These are phyloP conservation scores for Astropecten irregularis DNA, from an alignment of 53 echinoderm and acorn worm genomes.

Conservation along the genomic window DNA sequence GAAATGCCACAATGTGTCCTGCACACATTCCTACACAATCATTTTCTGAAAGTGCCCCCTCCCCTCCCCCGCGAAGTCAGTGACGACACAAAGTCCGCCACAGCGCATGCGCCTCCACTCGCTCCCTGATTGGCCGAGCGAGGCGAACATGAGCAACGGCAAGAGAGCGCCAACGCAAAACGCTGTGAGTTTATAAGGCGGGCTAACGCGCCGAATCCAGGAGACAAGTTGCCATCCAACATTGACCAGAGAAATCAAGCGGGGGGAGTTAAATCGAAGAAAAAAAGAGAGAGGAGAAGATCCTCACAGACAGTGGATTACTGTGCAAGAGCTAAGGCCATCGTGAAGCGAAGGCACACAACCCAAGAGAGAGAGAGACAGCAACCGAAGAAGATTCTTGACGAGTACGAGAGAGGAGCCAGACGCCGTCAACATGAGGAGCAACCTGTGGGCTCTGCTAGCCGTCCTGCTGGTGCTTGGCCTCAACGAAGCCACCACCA, in stretches of 20 bases:
- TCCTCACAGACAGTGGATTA: constrained; percentile 48
- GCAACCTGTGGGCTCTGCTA: constrained; percentile 10
- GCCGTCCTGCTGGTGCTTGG: constrained; percentile 16
- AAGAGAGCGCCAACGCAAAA: background rate
- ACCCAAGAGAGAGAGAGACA: background rate
- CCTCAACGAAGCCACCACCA: background rate
- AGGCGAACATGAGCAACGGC: background rate
- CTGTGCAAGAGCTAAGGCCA: too few species aligned
- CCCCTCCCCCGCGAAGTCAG: too few species aligned
- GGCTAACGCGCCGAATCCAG: background rate
- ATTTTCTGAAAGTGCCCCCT: too few species aligned
- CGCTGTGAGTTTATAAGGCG: constrained; percentile 21
- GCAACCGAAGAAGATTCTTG: background rate
- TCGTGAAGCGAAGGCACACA: background rate
- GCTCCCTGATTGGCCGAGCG: constrained; percentile 14
- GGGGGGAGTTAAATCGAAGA: constrained; percentile 20
- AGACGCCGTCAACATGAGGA: constrained; percentile 16
- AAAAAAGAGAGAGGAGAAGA: too few species aligned
- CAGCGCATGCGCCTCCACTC: constrained; percentile 20
- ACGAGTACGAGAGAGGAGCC: background rate
- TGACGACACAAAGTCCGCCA: too few species aligned
- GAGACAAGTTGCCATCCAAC: constrained; percentile 28
- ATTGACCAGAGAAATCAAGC: constrained; percentile 19
- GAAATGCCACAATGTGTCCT: too few species aligned
- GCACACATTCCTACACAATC: too few species aligned